Percentiles rank a stretch among this genome's conserved stretches.
Evolutionary conservation across 1,140 invertebrate species (phyloP).

Genomic region (Hylyphantes graminicola): DNA sequence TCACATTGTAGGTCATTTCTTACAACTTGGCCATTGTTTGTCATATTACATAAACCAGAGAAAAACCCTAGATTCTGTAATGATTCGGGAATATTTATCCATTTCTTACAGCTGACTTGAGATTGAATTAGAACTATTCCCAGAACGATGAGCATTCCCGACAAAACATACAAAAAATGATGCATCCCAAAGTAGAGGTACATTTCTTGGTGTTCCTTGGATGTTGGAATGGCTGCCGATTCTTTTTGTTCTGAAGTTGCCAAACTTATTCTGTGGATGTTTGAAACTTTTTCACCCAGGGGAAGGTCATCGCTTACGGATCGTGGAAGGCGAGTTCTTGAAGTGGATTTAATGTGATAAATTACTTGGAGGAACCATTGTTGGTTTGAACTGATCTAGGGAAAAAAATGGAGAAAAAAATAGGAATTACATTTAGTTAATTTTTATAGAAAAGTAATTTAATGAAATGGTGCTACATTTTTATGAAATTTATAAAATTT

Average conservation of each 20-base stretch:
- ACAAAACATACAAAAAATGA: constrained; percentile 38
- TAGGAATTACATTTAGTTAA: not conserved
- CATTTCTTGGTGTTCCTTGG: not conserved
- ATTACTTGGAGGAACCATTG: constrained; percentile 51
- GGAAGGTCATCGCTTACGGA: not conserved
- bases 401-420: not conserved
- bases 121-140: constrained; percentile 12
- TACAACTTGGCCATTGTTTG: no score
- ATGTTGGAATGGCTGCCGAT: not conserved
- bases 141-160: constrained; percentile 21
- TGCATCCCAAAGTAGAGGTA: constrained; percentile 19
- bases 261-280: constrained; percentile 4
- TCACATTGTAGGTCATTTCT: no score
- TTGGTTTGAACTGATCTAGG: constrained; percentile 45
- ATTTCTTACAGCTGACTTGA: constrained; percentile 18
- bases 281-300: constrained; percentile 5
- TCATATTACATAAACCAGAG: no score
- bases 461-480: no score
- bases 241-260: not conserved
- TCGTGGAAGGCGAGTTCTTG: not conserved
- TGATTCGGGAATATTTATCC: no score
- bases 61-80: no score
- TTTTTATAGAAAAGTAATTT: no score
- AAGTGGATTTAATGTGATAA: constrained; percentile 30
- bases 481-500: no score